Percentiles rank a stretch among this genome's conserved stretches.
These are phyloP conservation scores for Rhorus exstirpatorius DNA, from an alignment of 2,888 invertebrate species.

Conservation along the genomic window DNA sequence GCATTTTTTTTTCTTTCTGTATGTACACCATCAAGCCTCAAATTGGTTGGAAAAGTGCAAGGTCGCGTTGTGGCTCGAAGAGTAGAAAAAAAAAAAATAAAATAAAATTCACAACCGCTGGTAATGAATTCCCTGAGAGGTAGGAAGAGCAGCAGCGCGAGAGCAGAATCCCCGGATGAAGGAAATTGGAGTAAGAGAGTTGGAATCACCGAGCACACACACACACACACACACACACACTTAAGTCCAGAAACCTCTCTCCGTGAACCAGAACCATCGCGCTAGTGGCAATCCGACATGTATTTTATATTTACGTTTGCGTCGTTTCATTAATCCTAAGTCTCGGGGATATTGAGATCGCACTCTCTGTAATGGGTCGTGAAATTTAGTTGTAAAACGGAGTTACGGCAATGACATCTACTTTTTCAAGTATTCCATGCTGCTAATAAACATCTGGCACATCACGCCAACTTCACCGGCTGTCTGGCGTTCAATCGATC, in stretches of 20 bases:
- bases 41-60: conserved; percentile 63
- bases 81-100: conserved; percentile 22
- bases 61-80: conserved; percentile 31
- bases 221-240: background rate
- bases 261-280: background rate
- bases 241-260: background rate
- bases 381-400: conserved; percentile 42
- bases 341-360: conserved; percentile 5
- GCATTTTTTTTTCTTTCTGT: conserved; percentile 11
- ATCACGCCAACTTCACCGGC: background rate
- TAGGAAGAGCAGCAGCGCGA: conserved; percentile 4
- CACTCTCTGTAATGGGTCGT: conserved; percentile 41
- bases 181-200: conserved; percentile 39
- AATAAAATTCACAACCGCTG: conserved; percentile 35
- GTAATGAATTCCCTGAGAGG: conserved; percentile 41
- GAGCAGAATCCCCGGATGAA: conserved; percentile 16
- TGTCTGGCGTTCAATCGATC: too few relatives aligned
- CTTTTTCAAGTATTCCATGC: conserved; percentile 3
- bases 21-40: conserved; percentile 51
- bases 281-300: conserved; percentile 7
- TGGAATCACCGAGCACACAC: conserved; percentile 20
- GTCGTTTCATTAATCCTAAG: conserved; percentile 39
- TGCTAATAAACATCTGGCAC: background rate
- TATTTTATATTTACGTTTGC: conserved; percentile 44
- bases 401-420: conserved; percentile 53